Evolutionary conservation across 2,113 vertebrate species (phyloP).

Genomic region (Hassar affinis): DNA sequence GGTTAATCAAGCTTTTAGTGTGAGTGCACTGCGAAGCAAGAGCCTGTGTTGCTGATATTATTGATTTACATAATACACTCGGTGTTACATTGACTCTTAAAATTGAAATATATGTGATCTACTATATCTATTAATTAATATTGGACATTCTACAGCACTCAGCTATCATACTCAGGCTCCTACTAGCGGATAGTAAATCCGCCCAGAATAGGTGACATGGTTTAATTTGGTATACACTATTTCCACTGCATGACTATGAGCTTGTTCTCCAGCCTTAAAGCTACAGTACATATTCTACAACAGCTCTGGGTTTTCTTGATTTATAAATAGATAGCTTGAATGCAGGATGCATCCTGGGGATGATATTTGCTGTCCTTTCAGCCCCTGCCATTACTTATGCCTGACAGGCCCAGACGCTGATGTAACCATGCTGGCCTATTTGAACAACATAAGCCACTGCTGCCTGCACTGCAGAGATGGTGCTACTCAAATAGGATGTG

Average conservation of each 20-base stretch:
- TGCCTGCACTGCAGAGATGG: constrained; percentile 63
- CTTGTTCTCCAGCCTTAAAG: constrained; percentile 53
- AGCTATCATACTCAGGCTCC: background rate
- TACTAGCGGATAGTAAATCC: background rate
- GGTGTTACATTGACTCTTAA: background rate
- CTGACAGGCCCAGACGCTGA: constrained; percentile 76
- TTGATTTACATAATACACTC: background rate
- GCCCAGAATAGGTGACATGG: constrained; percentile 10
- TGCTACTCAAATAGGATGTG: constrained; percentile 68
- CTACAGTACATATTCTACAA: constrained; percentile 53
- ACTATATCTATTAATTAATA: background rate
- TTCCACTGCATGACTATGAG: constrained; percentile 33
- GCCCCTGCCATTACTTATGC: constrained; percentile 77
- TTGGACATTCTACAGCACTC: background rate
- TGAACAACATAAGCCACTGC: constrained; percentile 75
- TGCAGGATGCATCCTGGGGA: constrained; percentile 70
- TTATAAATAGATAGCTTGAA: constrained; percentile 77
- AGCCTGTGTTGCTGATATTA: constrained; percentile 6
- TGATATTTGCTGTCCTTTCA: constrained; percentile 73
- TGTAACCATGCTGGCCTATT: constrained; percentile 76
- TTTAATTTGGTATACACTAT: constrained; percentile 34
- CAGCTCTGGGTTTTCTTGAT: constrained; percentile 56
- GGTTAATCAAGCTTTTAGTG: constrained; percentile 14
- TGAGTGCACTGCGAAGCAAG: background rate
- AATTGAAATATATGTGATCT: background rate